A percentile compares a stretch with the other conserved stretches of the same genome.
phyloP scores from a whole-genome alignment of 2,113 vertebrate genomes.

The Steatornis caripensis region DNA sequence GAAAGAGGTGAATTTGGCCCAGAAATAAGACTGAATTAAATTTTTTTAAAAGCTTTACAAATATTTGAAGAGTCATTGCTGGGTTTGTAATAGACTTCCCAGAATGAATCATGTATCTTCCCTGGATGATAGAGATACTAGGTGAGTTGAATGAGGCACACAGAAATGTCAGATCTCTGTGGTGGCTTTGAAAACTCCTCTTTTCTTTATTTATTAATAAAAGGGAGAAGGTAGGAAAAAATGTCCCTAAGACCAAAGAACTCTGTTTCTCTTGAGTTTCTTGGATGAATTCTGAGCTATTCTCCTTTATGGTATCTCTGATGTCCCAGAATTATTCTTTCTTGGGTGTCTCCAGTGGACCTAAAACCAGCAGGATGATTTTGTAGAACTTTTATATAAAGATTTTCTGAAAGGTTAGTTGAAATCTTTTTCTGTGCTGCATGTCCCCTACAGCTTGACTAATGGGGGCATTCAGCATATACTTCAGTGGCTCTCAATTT shows the following conservation, averaged over 20 bases:
- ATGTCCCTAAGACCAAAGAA: conserved; percentile 24
- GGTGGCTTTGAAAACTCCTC: conserved; percentile 13
- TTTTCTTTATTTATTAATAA: conserved; percentile 49
- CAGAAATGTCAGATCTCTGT: background rate
- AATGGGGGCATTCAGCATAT: conserved; percentile 34
- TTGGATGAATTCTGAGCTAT: background rate
- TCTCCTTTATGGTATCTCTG: background rate
- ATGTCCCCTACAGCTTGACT: conserved; percentile 51
- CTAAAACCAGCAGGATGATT: conserved; percentile 46
- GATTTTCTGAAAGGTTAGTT: conserved; percentile 41
- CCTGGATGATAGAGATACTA: background rate
- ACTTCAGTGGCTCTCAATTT: conserved; percentile 38
- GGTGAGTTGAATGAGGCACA: background rate
- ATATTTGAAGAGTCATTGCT: background rate
- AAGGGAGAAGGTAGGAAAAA: conserved; percentile 19
- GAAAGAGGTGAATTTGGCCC: background rate
- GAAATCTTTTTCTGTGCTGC: background rate
- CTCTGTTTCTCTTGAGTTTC: background rate
- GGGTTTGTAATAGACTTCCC: background rate
- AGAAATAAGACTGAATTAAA: conserved; percentile 11
- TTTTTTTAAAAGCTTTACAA: background rate
- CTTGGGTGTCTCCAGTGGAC: background rate
- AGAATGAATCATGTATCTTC: conserved; percentile 11
- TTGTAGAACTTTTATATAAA: conserved; percentile 44
- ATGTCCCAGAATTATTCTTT: conserved; percentile 30